These are phyloP conservation scores for Nanorana parkeri DNA, from an alignment of 2,113 vertebrate species.

Conservation along the genomic window DNA sequence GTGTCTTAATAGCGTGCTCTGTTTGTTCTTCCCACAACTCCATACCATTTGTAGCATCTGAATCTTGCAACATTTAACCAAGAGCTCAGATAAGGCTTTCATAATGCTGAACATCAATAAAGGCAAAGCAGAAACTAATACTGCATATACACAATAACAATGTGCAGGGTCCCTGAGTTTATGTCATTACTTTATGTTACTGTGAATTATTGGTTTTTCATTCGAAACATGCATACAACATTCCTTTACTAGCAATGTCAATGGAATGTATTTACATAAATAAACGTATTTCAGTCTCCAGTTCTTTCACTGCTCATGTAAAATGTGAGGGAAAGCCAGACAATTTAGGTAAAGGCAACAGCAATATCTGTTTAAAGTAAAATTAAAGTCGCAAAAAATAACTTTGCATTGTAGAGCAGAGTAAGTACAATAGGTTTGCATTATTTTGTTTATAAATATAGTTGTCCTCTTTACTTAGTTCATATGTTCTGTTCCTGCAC, in stretches of 20 bases:
- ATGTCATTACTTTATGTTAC: conserved; percentile 4
- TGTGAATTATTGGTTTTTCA: not conserved
- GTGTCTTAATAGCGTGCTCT: not conserved
- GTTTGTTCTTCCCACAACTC: conserved; percentile 34
- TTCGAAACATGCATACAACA: not conserved
- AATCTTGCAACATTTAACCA: not conserved
- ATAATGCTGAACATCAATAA: too few relatives aligned
- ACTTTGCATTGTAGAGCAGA: too few relatives aligned
- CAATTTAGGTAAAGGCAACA: too few relatives aligned
- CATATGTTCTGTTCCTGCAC: too few relatives aligned
- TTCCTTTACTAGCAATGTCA: not conserved
- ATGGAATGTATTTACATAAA: not conserved
- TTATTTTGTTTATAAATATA: too few relatives aligned
- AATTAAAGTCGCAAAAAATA: too few relatives aligned
- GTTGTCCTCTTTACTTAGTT: too few relatives aligned
- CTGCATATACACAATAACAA: not conserved
- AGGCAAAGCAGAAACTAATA: too few relatives aligned
- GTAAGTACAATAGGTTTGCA: too few relatives aligned
- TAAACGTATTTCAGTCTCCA: not conserved
- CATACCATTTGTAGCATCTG: not conserved
- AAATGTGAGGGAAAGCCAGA: too few relatives aligned
- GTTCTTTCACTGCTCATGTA: not conserved
- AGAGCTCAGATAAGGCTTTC: not conserved
- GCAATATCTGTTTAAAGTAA: too few relatives aligned
- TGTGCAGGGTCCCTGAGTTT: not conserved